Evolutionary conservation across 1,140 invertebrate genomes (phyloP), one percentile per base, ranked within the genome.

Genomic region (Bombus confusus): DNA sequence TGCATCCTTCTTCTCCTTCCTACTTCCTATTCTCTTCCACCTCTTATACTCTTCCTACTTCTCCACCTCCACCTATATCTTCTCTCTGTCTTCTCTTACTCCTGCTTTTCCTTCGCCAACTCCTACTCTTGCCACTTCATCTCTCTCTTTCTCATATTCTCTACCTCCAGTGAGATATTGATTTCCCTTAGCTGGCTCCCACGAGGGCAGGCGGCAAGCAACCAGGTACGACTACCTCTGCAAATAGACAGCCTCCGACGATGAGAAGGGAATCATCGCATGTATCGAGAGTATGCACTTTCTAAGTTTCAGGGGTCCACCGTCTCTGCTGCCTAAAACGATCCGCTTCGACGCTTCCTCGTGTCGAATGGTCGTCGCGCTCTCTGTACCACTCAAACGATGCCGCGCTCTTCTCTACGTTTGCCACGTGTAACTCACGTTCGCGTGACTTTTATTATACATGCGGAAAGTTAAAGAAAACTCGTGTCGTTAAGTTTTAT

Each of bases 141-240:
- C 85, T 88, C 87, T 88, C 82, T 89, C 88, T 87, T 87, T 90
- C 88, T 91, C 87, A 79, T 83, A 83, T 83, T 89, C 91, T 92
- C 92, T 91, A 92, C 93, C 92, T 93, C 94, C 93, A 94, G 94
- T 95, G 94, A 95, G 94, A 94, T 95, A 95, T 95, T 95, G 94
- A 94, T 95, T 95, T 95, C 94, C 94, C 94, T 94, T 95, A 95
- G 94, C 94, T 94, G 92, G 94, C 93, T 94, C 93, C 94, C 94
- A 94, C 94, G 93, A 94, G 94, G 93, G 92, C 91, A 90, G 89
- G 91, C 93, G 93, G 93, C 93, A 91, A 91, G 92, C 92, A 87
- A 89, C 90, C 90, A 89, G 90, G 90, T 91, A 91, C 90, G 88
- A 86, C 90, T 91, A 91, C 85, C 87, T 80, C 87, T 88, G 85